phyloP scores from a whole-genome alignment of 2,797 vertebrate species.

The Epinephelus malabaricus region DNA sequence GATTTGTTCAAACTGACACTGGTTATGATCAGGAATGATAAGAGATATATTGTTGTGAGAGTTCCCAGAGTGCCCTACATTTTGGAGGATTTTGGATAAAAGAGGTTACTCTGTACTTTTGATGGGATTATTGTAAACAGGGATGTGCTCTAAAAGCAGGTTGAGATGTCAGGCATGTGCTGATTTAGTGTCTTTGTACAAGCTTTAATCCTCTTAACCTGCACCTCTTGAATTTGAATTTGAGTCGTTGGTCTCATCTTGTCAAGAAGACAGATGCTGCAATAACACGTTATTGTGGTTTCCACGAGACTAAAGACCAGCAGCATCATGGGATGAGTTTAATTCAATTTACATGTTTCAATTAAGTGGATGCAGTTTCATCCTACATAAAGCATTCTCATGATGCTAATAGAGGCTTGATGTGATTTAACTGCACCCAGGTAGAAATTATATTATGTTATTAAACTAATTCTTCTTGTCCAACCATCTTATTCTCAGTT shows the following conservation, averaged over 20 bases:
- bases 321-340: not conserved
- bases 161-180: conserved; percentile 60
- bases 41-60: conserved; percentile 20
- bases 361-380: conserved; percentile 37
- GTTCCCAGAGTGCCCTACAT: conserved; percentile 59
- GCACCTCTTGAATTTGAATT: conserved; percentile 59
- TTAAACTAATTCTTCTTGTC: conserved; percentile 8
- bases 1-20: conserved; percentile 17
- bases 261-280: conserved; percentile 65
- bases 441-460: conserved; percentile 6
- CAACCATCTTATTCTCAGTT: conserved; percentile 80
- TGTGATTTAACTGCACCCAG: not conserved
- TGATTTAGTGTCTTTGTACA: conserved; percentile 61
- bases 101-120: conserved; percentile 73
- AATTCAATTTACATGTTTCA: conserved; percentile 34
- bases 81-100: conserved; percentile 60
- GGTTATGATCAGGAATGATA: conserved; percentile 1
- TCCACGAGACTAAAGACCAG: conserved; percentile 6
- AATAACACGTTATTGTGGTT: conserved; percentile 23
- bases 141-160: conserved; percentile 55
- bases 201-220: conserved; percentile 73
- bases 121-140: conserved; percentile 65
- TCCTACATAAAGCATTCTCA: not conserved
- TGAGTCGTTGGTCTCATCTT: conserved; percentile 57
- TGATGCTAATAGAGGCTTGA: conserved; percentile 9